These are phyloP conservation scores for Meteorus colon DNA, from an alignment of 2,888 invertebrate species.

Conservation along the genomic window DNA sequence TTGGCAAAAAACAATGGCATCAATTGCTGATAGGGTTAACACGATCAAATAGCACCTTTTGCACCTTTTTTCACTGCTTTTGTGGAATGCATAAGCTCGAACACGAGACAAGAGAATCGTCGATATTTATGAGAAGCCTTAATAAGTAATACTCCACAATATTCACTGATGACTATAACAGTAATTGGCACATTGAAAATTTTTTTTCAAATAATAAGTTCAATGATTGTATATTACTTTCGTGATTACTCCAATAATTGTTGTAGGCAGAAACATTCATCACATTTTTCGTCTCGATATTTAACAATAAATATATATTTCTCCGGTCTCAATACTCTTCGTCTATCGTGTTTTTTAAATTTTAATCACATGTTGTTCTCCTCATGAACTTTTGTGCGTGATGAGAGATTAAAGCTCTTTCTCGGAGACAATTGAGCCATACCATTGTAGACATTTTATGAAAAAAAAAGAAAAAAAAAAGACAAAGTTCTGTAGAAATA, in stretches of 20 bases:
- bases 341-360: conserved; percentile 4
- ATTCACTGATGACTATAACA: background rate
- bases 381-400: conserved; percentile 36
- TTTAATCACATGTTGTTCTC: background rate
- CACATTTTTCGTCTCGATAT: background rate
- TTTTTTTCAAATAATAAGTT: background rate
- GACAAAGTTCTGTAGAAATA: background rate
- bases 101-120: conserved; percentile 43
- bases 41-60: conserved; percentile 68
- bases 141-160: conserved; percentile 43
- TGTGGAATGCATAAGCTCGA: conserved; percentile 32
- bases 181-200: conserved; percentile 43
- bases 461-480: background rate
- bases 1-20: conserved; percentile 50
- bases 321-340: conserved; percentile 2
- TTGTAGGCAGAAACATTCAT: conserved; percentile 2
- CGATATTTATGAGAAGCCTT: conserved; percentile 29
- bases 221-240: conserved; percentile 39
- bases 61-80: conserved; percentile 58
- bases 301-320: background rate
- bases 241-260: conserved; percentile 32
- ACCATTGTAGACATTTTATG: background rate
- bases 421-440: background rate
- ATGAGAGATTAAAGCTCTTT: conserved; percentile 22
- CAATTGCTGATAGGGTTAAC: conserved; percentile 60